Base-by-base conservation (phyloP, 2,797 vertebrate species). In the Eulemur coronatus region DNA sequence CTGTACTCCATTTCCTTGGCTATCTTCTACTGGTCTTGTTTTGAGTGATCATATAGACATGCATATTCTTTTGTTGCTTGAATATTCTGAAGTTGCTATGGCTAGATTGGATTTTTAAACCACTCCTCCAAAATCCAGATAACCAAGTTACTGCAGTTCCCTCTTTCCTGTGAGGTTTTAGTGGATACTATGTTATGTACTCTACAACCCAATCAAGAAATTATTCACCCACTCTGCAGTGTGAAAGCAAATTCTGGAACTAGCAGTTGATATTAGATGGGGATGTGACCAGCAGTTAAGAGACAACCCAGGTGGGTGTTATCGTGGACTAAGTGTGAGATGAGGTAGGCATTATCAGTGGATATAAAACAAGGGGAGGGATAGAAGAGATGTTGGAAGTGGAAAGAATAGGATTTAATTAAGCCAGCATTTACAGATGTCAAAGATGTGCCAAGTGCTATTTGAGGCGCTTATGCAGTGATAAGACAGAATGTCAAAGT, bases 31-130 rank as follows among this genome's bases (percentile, higher is more conserved):
- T 87, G 38, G 28, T 69, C n/a, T 88, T n/a, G 59, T 72, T 91
- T 95, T 52, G 69, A 85, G 46, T 91, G 82, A 43, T 86, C 86
- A 65, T 48, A 72, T 22, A 85, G 52, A 81, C 30, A 20, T 38
- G 35, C 46, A n/a, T 89, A 84, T 84, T 67, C 28, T 72, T 92
- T 95, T 92, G 52, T 72, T 94, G 65, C 38, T 84, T 92, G 43
- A 69, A 69, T 92, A 79, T 92, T 94, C 80, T 80, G 69, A 87
- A 84, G 84, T 70, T 92, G 43, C 67, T 63, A 8, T 86, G 52
- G 61, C 79, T 22, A 86, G 38, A 80, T 63, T 28, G 61, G 46
- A 14, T 85, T 94, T 94, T 92, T 78, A 87, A 95, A 78, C n/a
- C 26, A 75, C n/a, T 80, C 41, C 26, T 22, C n/a, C 46, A 86